Percentiles rank a stretch among this genome's conserved stretches.
phyloP scores from a whole-genome alignment of 2,888 invertebrate genomes.

The Sesamia inferens region DNA sequence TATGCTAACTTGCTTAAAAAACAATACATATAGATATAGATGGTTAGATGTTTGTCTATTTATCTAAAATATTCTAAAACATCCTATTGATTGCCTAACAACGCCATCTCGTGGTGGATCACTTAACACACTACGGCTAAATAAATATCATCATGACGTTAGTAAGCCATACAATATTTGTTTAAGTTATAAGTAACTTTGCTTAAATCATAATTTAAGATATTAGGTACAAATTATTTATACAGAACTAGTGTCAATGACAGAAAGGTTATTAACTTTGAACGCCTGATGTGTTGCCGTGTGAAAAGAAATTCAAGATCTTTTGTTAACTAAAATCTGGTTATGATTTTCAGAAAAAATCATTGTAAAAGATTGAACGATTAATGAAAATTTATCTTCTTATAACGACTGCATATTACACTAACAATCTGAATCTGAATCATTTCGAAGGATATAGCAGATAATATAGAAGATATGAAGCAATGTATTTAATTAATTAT shows the following conservation, averaged over 20 bases:
- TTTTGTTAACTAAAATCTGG: background rate
- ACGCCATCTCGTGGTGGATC: conserved; percentile 50
- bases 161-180: conserved; percentile 1
- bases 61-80: background rate
- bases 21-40: background rate
- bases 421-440: too few relatives aligned
- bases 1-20: conserved; percentile 7
- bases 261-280: background rate
- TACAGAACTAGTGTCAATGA: conserved; percentile 12
- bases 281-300: background rate
- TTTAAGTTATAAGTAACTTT: conserved; percentile 1
- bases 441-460: too few relatives aligned
- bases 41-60: conserved; percentile 7
- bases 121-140: conserved; percentile 39
- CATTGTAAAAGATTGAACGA: background rate
- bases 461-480: too few relatives aligned
- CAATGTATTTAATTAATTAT: too few relatives aligned
- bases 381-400: background rate
- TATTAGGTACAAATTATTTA: background rate
- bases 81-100: conserved; percentile 34
- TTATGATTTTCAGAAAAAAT: background rate
- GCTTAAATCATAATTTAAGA: background rate
- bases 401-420: too few relatives aligned
- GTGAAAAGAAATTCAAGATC: background rate
- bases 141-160: conserved; percentile 7